Conservation (phyloP, 2,113 vertebrate genomes). For the Hypomesus transpacificus region DNA sequence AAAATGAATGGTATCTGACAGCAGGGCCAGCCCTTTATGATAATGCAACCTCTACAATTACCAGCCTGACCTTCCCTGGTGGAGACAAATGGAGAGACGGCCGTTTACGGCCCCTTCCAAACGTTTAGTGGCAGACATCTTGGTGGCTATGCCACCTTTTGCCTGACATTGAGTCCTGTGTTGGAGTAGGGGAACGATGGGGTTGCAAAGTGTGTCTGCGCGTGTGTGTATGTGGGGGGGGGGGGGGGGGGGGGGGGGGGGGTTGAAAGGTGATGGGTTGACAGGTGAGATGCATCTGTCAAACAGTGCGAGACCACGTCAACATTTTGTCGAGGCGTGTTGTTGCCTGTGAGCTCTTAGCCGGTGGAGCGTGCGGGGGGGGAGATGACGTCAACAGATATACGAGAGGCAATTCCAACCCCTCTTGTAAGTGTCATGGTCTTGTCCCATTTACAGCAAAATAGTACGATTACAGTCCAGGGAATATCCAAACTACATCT, state of each 20-base stretch:
- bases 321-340: constrained; percentile 17
- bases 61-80: constrained; percentile 76
- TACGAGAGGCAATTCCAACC: not conserved
- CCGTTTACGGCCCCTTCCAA: constrained; percentile 68
- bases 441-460: no score
- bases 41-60: constrained; percentile 77
- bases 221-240: not conserved
- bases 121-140: constrained; percentile 76
- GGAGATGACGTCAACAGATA: not conserved
- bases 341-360: constrained; percentile 9
- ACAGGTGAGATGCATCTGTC: constrained; percentile 56
- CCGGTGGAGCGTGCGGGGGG: not conserved
- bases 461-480: no score
- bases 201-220: not conserved
- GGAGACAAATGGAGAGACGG: constrained; percentile 70
- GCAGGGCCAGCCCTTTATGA: constrained; percentile 75
- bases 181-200: constrained; percentile 12
- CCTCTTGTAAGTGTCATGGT: not conserved
- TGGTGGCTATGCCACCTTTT: constrained; percentile 68
- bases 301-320: constrained; percentile 28
- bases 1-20: constrained; percentile 77
- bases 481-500: no score
- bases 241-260: constrained; percentile 3
- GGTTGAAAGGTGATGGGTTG: constrained; percentile 47
- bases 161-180: constrained; percentile 70